Conservation (phyloP, 35 echinoderm and acorn worm species). For the Patiria miniata region DNA sequence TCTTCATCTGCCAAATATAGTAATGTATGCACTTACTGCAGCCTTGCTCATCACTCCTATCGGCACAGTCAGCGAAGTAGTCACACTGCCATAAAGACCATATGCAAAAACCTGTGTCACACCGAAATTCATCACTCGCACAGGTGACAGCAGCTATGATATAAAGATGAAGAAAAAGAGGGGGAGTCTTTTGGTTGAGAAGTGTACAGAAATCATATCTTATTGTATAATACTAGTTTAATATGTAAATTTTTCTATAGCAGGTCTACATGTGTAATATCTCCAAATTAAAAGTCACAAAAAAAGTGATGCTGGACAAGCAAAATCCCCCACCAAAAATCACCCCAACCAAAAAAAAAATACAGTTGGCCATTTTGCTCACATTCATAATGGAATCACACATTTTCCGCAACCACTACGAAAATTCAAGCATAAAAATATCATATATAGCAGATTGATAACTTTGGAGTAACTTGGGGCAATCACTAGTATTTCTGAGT, state of each 20-base stretch:
- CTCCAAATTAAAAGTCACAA: background rate
- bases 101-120: constrained; percentile 39
- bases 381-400: too few relatives aligned
- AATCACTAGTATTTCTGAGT: too few relatives aligned
- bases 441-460: too few relatives aligned
- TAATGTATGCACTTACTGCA: background rate
- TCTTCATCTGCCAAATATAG: too few relatives aligned
- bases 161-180: background rate
- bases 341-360: background rate
- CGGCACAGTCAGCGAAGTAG: constrained; percentile 53
- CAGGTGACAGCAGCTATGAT: background rate
- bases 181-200: background rate
- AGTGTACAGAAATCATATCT: background rate
- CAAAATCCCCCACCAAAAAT: background rate
- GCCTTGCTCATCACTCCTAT: constrained; percentile 51
- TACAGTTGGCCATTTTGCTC: background rate
- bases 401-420: too few relatives aligned
- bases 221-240: too few relatives aligned
- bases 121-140: constrained; percentile 25
- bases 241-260: background rate
- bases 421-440: too few relatives aligned
- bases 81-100: constrained; percentile 50
- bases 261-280: background rate
- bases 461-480: too few relatives aligned
- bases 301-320: background rate